Base-by-base conservation (phyloP, 2,113 vertebrate species). In the Cygnus buccinator region DNA sequence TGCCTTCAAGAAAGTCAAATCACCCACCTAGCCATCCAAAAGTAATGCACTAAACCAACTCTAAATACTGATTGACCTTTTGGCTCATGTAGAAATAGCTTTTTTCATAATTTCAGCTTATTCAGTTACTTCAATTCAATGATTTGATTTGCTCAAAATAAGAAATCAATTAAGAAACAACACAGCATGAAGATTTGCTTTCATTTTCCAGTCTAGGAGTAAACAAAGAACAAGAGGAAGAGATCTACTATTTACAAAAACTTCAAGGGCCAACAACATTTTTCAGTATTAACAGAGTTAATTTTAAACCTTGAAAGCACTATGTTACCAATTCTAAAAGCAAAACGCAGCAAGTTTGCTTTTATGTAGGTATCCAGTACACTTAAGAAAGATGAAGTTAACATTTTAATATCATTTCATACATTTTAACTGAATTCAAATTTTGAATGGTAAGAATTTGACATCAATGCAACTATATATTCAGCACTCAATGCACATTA, bases 141-240 rank as follows among this genome's bases (percentile, higher is more conserved):
- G n/a, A 79, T 67, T 72, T 87, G 74, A 54, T 87, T 85, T 59
- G 28, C 84, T 59, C 48, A 80, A 93, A 94, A 91, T 68, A 95
- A 95, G 50, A 89, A 89, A 94, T 82, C 77, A 68, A 70, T 89
- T 95, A 91, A 78, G 73, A 89, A 89, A 91, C 46, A 85, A 82
- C 58, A 76, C 0, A 70, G 74, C 58, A 94, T n/a, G 19, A 91
- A 89, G 62, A 71, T 74, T 81, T 86, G 43, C 46, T 81, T 92
- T 75, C 29, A 3, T 84, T 90, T 79, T 86, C 41, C 29, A 37
- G 59, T 41, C 43, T 50, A 71, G 63, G 76, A 81, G 84, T 37
- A 95, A 95, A 75, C 62, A 83, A 80, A 70, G 33, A 39, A 35
- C 44, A 93, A 68, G 39, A 78, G 33, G 23, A 91, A 73, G 58